Conservation (phyloP, 2,888 invertebrate genomes). For the Cerceris ruficornis region DNA sequence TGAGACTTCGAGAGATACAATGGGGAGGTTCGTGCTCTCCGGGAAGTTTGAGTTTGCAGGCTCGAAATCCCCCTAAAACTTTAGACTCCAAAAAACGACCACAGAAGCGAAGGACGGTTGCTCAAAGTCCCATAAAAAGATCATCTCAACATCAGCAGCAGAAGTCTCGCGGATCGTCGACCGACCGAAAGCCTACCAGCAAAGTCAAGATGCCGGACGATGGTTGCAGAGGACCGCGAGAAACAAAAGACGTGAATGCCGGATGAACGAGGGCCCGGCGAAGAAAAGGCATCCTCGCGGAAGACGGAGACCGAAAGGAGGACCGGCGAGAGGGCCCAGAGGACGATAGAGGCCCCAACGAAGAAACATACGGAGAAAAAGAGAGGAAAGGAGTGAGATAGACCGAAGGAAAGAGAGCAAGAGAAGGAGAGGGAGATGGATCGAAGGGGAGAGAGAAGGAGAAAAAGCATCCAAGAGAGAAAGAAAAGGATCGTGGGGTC, state of each 20-base stretch:
- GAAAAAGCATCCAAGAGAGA: conserved; percentile 21
- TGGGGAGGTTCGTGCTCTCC: too few species aligned
- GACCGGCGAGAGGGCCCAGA: background rate
- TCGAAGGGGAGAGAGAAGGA: conserved; percentile 31
- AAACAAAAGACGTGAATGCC: conserved; percentile 14
- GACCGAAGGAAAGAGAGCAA: background rate
- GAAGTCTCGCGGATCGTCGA: too few species aligned
- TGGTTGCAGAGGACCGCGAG: background rate
- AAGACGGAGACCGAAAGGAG: background rate
- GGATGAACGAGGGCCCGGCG: background rate
- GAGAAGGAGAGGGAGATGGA: conserved; percentile 14
- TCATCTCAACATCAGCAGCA: background rate
- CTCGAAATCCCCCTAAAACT: too few species aligned
- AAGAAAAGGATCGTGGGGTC: conserved; percentile 65
- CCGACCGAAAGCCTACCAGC: background rate
- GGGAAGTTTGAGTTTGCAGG: too few species aligned
- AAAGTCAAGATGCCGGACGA: background rate
- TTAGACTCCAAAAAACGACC: too few species aligned
- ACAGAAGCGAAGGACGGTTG: too few species aligned
- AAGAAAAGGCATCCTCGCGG: background rate
- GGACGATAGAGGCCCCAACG: background rate
- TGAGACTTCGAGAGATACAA: too few species aligned
- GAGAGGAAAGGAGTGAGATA: conserved; percentile 7
- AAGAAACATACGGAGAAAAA: background rate
- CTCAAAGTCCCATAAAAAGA: too few species aligned